Evolutionary conservation across 2,797 vertebrate genomes (phyloP).

Genomic region (Zenarchopterus dispar): DNA sequence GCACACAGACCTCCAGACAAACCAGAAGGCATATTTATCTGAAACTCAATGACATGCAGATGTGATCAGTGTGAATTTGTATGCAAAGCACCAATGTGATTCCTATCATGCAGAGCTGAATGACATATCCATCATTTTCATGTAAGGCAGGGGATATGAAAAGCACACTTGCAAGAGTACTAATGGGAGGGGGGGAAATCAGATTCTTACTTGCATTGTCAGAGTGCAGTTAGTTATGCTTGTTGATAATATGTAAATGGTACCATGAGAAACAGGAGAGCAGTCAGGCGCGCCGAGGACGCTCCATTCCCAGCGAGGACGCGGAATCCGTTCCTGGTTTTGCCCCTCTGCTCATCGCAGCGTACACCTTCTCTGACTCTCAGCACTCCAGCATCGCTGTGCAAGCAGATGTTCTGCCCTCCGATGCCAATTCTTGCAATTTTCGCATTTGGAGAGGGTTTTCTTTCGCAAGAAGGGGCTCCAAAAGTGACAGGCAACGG

Average conservation of each 20-base stretch:
- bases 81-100: conserved; percentile 69
- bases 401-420: conserved; percentile 82
- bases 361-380: conserved; percentile 69
- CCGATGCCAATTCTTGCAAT: conserved; percentile 67
- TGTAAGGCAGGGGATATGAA: conserved; percentile 57
- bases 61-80: conserved; percentile 66
- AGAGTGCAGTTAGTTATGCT: conserved; percentile 50
- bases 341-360: conserved; percentile 62
- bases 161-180: conserved; percentile 41
- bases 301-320: conserved; percentile 65
- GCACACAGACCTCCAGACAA: conserved; percentile 42
- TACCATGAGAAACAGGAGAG: conserved; percentile 14
- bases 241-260: conserved; percentile 64
- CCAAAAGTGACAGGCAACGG: conserved; percentile 53
- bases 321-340: conserved; percentile 81
- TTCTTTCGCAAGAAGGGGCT: conserved; percentile 44
- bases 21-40: conserved; percentile 51
- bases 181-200: neutral
- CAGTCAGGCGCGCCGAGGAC: conserved; percentile 38
- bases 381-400: conserved; percentile 82
- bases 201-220: conserved; percentile 28
- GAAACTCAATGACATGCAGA: conserved; percentile 69
- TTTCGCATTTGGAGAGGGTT: conserved; percentile 62
- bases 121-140: conserved; percentile 73
- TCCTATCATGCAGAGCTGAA: conserved; percentile 57